Base-by-base conservation (phyloP, 2,888 invertebrate species). In the Folsomia candida region DNA sequence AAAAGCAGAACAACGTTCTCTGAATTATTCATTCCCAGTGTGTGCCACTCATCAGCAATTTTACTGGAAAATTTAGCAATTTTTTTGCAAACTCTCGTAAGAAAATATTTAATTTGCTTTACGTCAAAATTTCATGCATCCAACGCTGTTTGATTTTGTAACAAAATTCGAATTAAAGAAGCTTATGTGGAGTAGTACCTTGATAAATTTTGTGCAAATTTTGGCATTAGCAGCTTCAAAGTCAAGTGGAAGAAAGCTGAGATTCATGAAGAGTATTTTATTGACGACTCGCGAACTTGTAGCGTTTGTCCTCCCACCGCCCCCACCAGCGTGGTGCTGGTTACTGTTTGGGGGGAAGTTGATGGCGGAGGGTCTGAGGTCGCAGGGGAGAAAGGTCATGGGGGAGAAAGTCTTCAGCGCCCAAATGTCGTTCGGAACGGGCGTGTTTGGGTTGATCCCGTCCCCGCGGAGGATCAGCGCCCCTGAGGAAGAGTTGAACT, bases 341-440 rank as follows among this genome's bases (percentile, higher is more conserved):
- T n/a, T n/a, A 18, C 18, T 54, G 14, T 47, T 51, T 2, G 67
- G 67, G 6, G 68, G 70, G 6, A 59, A 61, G 0, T 67, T 68
- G 11, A 68, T 57, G n/a, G 71, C 68, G 27, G 11, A 51, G 29
- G 68, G 66, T 6, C 69, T 14, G 1, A 72, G 22, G 27, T 67
- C 69, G 47, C 72, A 72, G 6, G 72, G 72, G 24, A 72, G 37
- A 1, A 62, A n/a, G 51, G 62, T 72, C 22, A 67, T 14, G 1
- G 1, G 28, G 11, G 61, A 61, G 14, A 69, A 60, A 4, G 72
- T 72, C 51, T 72, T 72, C 62, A 72, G 20, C 11, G 72, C 72
- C 72, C 72, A 72, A 37, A 72, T 72, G 54, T 72, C 72, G 37
- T 72, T 72, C 6, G 72, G 72, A 3, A 72, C 67, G 0, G 61